A percentile compares a stretch with the other conserved stretches of the same genome.
These are phyloP conservation scores for Aurelia aurita DNA, from an alignment of 30 jellyfish, hydroid and myxozoan genomes.

Conservation along the genomic window DNA sequence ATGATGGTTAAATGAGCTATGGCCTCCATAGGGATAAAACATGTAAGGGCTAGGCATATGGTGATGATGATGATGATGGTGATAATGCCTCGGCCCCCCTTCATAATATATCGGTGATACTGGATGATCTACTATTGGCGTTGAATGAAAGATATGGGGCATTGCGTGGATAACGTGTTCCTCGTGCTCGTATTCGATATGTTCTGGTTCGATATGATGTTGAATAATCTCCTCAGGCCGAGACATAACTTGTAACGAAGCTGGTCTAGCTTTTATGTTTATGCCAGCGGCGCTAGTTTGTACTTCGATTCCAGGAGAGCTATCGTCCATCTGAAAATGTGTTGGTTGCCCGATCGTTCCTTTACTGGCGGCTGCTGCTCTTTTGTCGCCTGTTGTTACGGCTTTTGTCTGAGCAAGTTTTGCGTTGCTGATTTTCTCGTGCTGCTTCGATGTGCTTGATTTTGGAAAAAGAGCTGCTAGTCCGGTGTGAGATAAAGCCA, in stretches of 20 bases:
- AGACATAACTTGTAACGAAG: slow-evolving; percentile 45
- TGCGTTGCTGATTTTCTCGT: too few relatives aligned
- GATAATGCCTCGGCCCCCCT: too few relatives aligned
- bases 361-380: neutral
- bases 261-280: slow-evolving; percentile 60
- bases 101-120: slow-evolving; percentile 15
- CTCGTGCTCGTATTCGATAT: neutral
- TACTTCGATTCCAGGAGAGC: slow-evolving; percentile 56
- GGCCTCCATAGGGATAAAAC: too few relatives aligned
- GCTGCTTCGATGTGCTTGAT: too few relatives aligned
- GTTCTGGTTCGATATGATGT: slow-evolving; percentile 24
- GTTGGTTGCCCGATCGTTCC: slow-evolving; percentile 56
- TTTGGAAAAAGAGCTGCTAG: too few relatives aligned
- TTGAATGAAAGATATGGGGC: slow-evolving; percentile 1
- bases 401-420: neutral
- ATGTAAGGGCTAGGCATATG: too few relatives aligned
- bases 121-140: slow-evolving; percentile 12
- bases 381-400: neutral
- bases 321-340: slow-evolving; percentile 64
- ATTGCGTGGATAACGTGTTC: neutral
- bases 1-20: too few relatives aligned
- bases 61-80: too few relatives aligned
- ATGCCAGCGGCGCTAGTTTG: slow-evolving; percentile 46
- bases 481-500: too few relatives aligned
- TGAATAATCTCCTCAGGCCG: slow-evolving; percentile 29